Base-by-base conservation (phyloP, 2,113 vertebrate genomes). In the Bos indicus region DNA sequence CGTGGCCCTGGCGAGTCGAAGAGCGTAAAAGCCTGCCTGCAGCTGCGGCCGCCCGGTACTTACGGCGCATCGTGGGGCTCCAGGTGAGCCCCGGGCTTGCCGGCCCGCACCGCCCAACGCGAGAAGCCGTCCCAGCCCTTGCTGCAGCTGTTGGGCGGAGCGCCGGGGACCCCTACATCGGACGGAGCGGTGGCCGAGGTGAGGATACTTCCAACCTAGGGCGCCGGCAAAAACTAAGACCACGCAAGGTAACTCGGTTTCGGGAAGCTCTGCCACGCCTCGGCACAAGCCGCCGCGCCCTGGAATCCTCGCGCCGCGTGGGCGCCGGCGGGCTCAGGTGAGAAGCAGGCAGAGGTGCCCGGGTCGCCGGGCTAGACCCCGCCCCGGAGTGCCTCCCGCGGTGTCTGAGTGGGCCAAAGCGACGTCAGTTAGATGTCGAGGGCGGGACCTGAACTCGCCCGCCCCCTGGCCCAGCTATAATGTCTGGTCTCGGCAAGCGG, bases 401-500 rank as follows among this genome's bases (percentile, higher is more conserved):
- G 67, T 84, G 13, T 11, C 88, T 46, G 93, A 98, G 46, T 98
- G 98, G 98, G 36, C 83, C 95, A 10, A 40, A 2, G 3, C 14
- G 17, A 71, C 19, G 95, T 96, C 98, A 95, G 48, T 98, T 98
- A 97, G 62, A 33, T 52, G 14, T 15, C 10, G 16, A 95, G 98
- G 98, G 98, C 57, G 40, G 96, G 48, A 51, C n/a, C 95, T 1
- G 15, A 86, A 4, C 4, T 33, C 12, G 5, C 93, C 13, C n/a
- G 77, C 95, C 90, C 90, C 62, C 64, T 74, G 54, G 14, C 95
- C 21, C 2, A 54, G 0, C 28, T 36, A 93, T 84, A 86, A 40
- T 19, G 17, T 14, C 11, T 1, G 5, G 28, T 13, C 1, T 30
- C 0, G 33, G 40, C 0, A 3, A 5, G 54, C 40, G 1, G 15